Percentiles rank a stretch among this genome's conserved stretches.
phyloP scores from a whole-genome alignment of 1,140 invertebrate species.

The Eriosoma lanigerum region DNA sequence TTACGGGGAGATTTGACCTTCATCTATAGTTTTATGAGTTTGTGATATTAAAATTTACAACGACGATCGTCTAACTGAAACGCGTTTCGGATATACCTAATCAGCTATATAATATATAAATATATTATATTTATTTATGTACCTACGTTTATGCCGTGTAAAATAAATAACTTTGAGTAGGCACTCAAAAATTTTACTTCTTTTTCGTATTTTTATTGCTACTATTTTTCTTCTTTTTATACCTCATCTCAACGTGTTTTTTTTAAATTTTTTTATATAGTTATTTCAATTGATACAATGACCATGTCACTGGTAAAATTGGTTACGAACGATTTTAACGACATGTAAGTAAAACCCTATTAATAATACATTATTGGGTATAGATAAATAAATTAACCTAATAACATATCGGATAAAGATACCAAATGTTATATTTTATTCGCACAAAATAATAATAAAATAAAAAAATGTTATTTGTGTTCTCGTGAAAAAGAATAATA shows the following conservation, averaged over 20 bases:
- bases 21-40: neutral
- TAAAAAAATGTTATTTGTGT: too few relatives aligned
- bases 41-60: neutral
- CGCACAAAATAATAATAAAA: too few relatives aligned
- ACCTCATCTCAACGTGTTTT: neutral
- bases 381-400: slow-evolving; percentile 9
- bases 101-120: neutral
- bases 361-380: neutral
- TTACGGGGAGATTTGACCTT: neutral
- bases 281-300: neutral
- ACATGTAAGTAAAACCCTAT: neutral
- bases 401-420: too few relatives aligned
- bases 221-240: neutral
- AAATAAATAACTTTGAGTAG: neutral
- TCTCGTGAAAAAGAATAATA: too few relatives aligned
- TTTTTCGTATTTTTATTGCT: too few relatives aligned
- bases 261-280: neutral
- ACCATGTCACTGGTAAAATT: neutral
- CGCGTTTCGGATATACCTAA: neutral
- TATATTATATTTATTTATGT: too few relatives aligned
- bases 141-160: neutral
- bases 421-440: too few relatives aligned
- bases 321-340: neutral
- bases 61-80: neutral
- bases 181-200: neutral